These are phyloP conservation scores for Pelobates fuscus DNA, from an alignment of 2,113 vertebrate genomes.

Conservation along the genomic window DNA sequence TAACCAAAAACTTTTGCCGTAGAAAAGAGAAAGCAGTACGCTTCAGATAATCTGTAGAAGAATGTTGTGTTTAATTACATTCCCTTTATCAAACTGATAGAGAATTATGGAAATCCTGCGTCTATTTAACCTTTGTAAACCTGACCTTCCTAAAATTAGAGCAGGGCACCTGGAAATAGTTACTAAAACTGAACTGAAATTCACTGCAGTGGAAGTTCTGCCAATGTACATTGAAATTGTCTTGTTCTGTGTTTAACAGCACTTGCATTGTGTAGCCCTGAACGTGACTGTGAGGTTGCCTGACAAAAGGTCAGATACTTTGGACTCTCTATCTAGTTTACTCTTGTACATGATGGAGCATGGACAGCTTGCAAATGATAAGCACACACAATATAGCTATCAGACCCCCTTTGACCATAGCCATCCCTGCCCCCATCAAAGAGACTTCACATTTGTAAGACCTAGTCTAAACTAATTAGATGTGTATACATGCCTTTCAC, in stretches of 20 bases:
- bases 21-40: slow-evolving; percentile 37
- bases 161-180: slow-evolving; percentile 63
- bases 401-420: slow-evolving; percentile 39
- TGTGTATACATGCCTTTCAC: no score
- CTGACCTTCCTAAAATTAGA: slow-evolving; percentile 66
- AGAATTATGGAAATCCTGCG: slow-evolving; percentile 54
- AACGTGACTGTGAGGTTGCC: slow-evolving; percentile 45
- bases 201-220: slow-evolving; percentile 48
- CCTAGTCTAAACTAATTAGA: not conserved
- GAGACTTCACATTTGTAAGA: not conserved
- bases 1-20: slow-evolving; percentile 25
- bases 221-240: slow-evolving; percentile 52
- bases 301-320: slow-evolving; percentile 55
- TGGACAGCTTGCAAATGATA: slow-evolving; percentile 50
- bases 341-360: slow-evolving; percentile 47
- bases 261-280: slow-evolving; percentile 33
- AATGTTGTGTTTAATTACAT: slow-evolving; percentile 56
- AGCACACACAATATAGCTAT: slow-evolving; percentile 26
- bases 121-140: slow-evolving; percentile 64
- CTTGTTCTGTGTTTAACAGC: slow-evolving; percentile 46
- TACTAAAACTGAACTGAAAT: slow-evolving; percentile 58
- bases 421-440: slow-evolving; percentile 9
- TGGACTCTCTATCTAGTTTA: slow-evolving; percentile 56
- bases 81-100: slow-evolving; percentile 57
- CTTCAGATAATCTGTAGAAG: slow-evolving; percentile 52